Conservation (phyloP, 2,113 vertebrate species). For the Oxyruncus cristatus region DNA sequence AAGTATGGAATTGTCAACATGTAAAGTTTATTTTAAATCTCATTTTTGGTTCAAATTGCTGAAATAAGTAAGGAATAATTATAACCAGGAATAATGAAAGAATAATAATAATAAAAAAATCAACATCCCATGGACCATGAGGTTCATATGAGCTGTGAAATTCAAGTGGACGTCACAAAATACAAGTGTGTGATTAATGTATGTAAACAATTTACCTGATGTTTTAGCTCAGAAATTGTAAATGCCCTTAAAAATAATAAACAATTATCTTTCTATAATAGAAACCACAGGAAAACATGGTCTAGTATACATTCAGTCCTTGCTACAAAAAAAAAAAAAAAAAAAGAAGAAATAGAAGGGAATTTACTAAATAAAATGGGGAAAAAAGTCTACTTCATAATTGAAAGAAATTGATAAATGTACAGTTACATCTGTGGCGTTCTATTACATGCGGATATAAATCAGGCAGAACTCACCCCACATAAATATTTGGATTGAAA, state of each 20-base stretch:
- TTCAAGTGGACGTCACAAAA: not conserved
- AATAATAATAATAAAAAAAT: not conserved
- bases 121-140: too few relatives aligned
- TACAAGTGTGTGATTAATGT: fast-evolving
- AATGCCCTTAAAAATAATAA: not conserved
- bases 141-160: not conserved
- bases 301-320: not conserved
- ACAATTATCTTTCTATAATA: not conserved
- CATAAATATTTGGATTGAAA: not conserved
- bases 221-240: not conserved
- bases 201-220: not conserved
- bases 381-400: not conserved
- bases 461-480: not conserved
- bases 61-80: not conserved
- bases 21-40: not conserved
- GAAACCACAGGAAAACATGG: not conserved
- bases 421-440: fast-evolving
- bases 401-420: not conserved
- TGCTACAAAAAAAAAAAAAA: not conserved
- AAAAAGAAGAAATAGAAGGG: not conserved
- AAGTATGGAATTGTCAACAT: not conserved
- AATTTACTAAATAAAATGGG: not conserved
- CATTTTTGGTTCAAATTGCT: not conserved
- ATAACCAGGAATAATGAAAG: not conserved
- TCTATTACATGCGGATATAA: not conserved